Percentiles rank a stretch among this genome's conserved stretches.
These are phyloP conservation scores for Podiceps cristatus DNA, from an alignment of 2,113 vertebrate species.

Conservation along the genomic window DNA sequence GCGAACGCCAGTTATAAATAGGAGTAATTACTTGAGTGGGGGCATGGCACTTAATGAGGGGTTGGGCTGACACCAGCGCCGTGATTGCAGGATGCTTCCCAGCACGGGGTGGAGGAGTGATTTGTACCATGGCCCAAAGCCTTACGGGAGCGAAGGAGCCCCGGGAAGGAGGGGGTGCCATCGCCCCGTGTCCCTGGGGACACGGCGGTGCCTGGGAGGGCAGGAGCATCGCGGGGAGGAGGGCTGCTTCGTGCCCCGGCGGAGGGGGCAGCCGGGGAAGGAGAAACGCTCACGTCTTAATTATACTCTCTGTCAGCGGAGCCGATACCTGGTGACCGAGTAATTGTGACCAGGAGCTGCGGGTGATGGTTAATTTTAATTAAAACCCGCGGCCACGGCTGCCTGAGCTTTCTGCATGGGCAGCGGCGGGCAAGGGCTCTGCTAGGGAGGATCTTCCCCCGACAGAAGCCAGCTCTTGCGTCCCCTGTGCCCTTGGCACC, in stretches of 20 bases:
- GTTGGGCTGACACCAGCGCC: not conserved
- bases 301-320: not conserved
- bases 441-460: not conserved
- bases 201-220: rapidly evolving
- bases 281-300: not conserved
- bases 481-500: rapidly evolving
- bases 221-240: not conserved
- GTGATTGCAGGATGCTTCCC: not conserved
- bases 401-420: not conserved
- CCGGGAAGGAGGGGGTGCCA: not conserved
- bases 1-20: not conserved
- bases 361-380: not conserved
- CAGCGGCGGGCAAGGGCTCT: rapidly evolving
- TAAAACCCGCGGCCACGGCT: not conserved
- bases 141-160: not conserved
- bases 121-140: not conserved
- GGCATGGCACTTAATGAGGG: not conserved
- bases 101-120: rapidly evolving
- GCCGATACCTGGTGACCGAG: not conserved
- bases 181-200: rapidly evolving
- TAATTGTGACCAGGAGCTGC: not conserved
- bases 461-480: rapidly evolving
- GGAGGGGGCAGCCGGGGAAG: not conserved
- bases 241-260: not conserved
- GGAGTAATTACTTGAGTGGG: slow-evolving; percentile 6